phyloP scores from a whole-genome alignment of 2,797 vertebrate genomes.

The Zonotrichia albicollis region DNA sequence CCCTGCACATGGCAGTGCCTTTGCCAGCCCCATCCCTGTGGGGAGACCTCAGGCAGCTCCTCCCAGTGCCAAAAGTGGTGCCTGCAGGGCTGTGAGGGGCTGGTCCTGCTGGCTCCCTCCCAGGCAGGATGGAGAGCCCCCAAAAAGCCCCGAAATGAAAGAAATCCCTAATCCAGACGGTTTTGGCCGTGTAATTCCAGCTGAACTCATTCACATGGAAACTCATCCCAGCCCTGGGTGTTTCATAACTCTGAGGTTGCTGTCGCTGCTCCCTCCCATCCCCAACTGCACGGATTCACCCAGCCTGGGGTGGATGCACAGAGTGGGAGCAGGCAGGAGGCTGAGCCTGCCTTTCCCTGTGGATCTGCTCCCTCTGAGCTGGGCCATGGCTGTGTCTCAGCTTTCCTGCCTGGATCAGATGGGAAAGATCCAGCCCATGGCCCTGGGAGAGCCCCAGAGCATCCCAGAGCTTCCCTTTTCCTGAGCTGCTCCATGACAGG shows the following conservation, averaged over 20 bases:
- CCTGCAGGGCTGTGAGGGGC: not conserved
- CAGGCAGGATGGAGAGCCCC: not conserved
- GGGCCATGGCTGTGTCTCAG: not conserved
- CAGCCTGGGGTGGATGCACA: not conserved
- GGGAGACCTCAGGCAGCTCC: not conserved
- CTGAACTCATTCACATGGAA: not conserved
- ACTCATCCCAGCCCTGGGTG: not conserved
- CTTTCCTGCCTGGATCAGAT: not conserved
- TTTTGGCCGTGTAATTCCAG: not conserved
- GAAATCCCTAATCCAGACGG: not conserved
- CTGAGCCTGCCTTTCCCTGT: not conserved
- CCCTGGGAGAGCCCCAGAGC: not conserved
- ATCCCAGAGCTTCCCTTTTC: not conserved
- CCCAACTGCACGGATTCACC: not conserved
- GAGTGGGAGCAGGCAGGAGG: not conserved
- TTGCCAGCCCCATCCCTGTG: not conserved
- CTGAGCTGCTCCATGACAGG: rapidly evolving
- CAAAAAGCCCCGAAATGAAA: not conserved
- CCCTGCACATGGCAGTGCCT: not conserved
- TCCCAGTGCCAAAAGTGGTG: not conserved
- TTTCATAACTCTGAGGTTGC: rapidly evolving
- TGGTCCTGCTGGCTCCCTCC: not conserved
- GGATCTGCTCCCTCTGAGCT: not conserved
- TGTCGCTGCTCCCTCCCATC: not conserved
- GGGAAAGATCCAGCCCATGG: rapidly evolving